Percentiles rank a stretch among this genome's conserved stretches.
phyloP scores from a whole-genome alignment of 2,888 invertebrate genomes.

The Allophyes oxyacanthae region DNA sequence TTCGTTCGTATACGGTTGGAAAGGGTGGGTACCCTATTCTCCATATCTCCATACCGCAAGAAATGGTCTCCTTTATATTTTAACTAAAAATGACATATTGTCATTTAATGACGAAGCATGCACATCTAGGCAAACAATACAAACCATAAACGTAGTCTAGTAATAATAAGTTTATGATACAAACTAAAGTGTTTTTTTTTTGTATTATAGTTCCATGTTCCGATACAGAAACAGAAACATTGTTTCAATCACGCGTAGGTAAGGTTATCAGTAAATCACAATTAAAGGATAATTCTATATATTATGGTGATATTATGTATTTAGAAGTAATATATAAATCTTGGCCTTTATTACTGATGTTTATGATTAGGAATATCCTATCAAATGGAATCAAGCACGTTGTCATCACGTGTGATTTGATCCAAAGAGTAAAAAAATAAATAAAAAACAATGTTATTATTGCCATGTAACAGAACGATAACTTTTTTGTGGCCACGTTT shows the following conservation, averaged over 20 bases:
- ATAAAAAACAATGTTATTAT: background rate
- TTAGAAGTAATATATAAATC: slow-evolving; percentile 1
- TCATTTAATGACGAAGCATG: too few species aligned
- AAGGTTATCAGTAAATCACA: slow-evolving; percentile 14
- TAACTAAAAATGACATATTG: too few species aligned
- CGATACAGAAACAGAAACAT: too few species aligned
- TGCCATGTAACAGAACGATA: slow-evolving; percentile 15
- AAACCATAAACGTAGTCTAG: too few species aligned
- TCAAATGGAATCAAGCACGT: slow-evolving; percentile 43
- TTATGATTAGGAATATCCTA: slow-evolving; percentile 27
- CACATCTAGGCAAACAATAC: too few species aligned
- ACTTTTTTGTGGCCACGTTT: slow-evolving; percentile 19
- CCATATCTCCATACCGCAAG: too few species aligned
- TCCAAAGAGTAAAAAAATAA: slow-evolving; percentile 10
- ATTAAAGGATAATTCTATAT: slow-evolving; percentile 29
- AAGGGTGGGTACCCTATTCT: too few species aligned
- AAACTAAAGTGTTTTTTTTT: too few species aligned
- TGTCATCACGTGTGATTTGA: slow-evolving; percentile 27
- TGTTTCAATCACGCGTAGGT: slow-evolving; percentile 17
- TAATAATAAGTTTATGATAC: too few species aligned
- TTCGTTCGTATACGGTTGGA: too few species aligned
- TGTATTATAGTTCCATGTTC: too few species aligned
- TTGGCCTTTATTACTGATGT: slow-evolving; percentile 20
- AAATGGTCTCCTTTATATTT: too few species aligned
- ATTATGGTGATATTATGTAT: slow-evolving; percentile 14